These are phyloP conservation scores for Edolisoma coerulescens DNA, from an alignment of 2,113 vertebrate species.

Conservation along the genomic window DNA sequence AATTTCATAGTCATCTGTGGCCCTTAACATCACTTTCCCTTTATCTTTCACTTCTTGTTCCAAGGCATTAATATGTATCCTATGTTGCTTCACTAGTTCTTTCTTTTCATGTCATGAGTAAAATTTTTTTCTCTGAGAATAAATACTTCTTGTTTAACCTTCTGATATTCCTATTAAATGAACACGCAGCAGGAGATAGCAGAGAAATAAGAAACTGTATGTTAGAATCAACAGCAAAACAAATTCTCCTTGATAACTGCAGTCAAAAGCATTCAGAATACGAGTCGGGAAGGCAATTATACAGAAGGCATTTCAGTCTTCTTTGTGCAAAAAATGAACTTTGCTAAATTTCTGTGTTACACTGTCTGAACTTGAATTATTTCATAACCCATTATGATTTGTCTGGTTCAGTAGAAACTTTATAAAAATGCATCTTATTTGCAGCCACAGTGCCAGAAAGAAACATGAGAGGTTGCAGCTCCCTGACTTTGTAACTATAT, in stretches of 20 bases:
- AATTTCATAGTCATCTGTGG: not conserved
- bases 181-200: not conserved
- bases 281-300: rapidly evolving
- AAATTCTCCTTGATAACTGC: not conserved
- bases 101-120: not conserved
- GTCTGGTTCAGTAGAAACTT: not conserved
- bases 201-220: not conserved
- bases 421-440: not conserved
- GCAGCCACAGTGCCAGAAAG: not conserved
- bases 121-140: not conserved
- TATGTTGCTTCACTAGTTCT: not conserved
- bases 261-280: not conserved
- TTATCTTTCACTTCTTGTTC: conserved; percentile 20
- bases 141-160: conserved; percentile 2
- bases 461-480: not conserved
- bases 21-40: not conserved
- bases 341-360: not conserved
- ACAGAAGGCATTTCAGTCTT: not conserved
- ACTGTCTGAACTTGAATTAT: not conserved
- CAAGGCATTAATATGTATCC: not conserved
- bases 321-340: not conserved
- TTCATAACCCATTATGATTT: not conserved
- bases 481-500: not conserved
- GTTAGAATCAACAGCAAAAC: not conserved
- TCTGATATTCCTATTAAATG: not conserved